Percentiles rank a stretch among this genome's conserved stretches.
Evolutionary conservation across 2,888 invertebrate genomes (phyloP).

Genomic region (Dynastes grantii): DNA sequence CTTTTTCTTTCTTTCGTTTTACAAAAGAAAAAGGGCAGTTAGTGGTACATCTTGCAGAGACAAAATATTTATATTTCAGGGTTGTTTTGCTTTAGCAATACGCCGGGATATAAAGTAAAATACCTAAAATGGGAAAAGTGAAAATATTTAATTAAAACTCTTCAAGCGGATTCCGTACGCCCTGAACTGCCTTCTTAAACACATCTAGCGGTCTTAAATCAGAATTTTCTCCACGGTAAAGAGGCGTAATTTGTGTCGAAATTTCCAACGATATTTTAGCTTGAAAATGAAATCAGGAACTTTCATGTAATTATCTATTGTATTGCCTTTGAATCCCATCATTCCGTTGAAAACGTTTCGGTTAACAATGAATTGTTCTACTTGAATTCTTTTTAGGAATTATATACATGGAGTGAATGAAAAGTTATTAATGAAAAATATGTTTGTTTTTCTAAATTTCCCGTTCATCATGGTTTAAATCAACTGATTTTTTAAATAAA

Average conservation of each 20-base stretch:
- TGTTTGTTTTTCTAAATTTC: no score
- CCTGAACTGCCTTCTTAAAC: conserved; percentile 6
- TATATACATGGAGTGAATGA: neutral
- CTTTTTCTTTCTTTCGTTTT: neutral
- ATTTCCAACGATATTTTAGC: neutral
- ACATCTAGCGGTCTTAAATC: neutral
- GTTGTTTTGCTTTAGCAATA: neutral
- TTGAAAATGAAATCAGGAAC: neutral
- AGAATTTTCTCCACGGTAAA: neutral
- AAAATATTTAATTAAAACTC: conserved; percentile 24
- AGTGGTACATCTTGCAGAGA: neutral
- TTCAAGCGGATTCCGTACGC: conserved; percentile 12
- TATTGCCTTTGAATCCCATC: neutral
- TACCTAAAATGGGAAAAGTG: conserved; percentile 11
- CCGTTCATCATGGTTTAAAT: no score
- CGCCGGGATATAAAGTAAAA: neutral
- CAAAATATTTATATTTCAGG: conserved; percentile 15
- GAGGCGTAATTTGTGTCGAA: neutral
- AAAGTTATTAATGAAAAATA: no score
- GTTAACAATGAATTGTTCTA: neutral
- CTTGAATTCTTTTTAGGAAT: neutral
- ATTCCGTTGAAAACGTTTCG: neutral
- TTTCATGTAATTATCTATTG: neutral
- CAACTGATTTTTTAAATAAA: no score
- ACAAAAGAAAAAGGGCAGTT: neutral